Conservation (phyloP, 2,113 vertebrate species). For the Agelaius phoeniceus region DNA sequence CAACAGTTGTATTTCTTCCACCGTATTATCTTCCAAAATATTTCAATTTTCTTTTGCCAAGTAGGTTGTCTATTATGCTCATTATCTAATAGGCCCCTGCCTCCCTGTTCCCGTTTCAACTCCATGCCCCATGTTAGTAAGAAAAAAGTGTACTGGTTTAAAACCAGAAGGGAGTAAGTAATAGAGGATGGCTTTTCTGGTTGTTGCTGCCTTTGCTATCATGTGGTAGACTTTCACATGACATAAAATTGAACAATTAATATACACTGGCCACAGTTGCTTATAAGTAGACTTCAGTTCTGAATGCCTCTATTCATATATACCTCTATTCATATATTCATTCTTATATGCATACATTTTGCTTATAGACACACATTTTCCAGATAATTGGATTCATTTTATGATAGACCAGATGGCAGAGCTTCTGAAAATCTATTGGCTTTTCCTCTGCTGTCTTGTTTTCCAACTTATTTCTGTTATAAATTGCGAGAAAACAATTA, state of each 20-base stretch:
- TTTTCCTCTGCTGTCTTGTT: not conserved
- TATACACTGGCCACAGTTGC: not conserved
- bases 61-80: not conserved
- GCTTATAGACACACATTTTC: not conserved
- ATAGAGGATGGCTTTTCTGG: not conserved
- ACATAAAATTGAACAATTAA: not conserved
- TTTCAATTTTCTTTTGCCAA: not conserved
- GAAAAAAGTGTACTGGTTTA: not conserved
- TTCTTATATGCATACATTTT: not conserved
- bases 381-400: not conserved
- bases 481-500: not conserved
- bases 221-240: not conserved
- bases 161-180: not conserved
- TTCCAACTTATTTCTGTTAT: slow-evolving; percentile 8
- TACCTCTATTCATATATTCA: not conserved
- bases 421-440: not conserved
- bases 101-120: not conserved
- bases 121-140: not conserved
- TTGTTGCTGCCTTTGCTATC: not conserved
- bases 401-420: not conserved
- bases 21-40: not conserved
- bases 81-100: not conserved
- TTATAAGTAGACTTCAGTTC: not conserved
- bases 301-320: not conserved
- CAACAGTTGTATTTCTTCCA: not conserved